phyloP scores from a whole-genome alignment of 1,140 invertebrate genomes.

The Atta colombica region DNA sequence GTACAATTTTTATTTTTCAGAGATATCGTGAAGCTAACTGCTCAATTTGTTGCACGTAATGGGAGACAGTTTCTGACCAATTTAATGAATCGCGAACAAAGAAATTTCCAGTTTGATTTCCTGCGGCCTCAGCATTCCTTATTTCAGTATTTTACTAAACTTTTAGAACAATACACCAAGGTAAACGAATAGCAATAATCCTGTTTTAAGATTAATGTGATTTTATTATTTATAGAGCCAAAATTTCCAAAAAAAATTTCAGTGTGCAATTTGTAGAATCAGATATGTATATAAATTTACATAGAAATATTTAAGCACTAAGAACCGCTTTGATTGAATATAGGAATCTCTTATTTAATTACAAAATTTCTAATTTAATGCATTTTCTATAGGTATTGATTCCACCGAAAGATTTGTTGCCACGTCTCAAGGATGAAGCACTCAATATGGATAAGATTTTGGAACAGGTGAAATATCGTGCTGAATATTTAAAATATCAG shows the following conservation, averaged over 20 bases:
- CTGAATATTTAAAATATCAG: conserved; percentile 98
- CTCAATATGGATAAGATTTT: conserved; percentile 92
- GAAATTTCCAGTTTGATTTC: conserved; percentile 99
- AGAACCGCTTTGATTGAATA: too few species aligned
- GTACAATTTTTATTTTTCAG: conserved; percentile 86
- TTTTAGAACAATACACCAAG: conserved; percentile 99
- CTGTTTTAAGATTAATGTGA: background rate
- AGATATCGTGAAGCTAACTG: conserved; percentile 99
- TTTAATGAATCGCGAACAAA: conserved; percentile 98
- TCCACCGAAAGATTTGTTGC: conserved; percentile 96
- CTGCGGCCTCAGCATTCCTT: conserved; percentile 98
- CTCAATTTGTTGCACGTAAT: conserved; percentile 99
- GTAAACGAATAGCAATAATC: conserved; percentile 81
- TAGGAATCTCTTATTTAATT: too few species aligned
- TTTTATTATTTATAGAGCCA: background rate
- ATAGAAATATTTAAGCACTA: too few species aligned
- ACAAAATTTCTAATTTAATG: background rate
- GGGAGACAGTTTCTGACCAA: conserved; percentile 99
- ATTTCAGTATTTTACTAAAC: conserved; percentile 99
- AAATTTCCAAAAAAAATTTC: background rate
- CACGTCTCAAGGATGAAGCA: conserved; percentile 93
- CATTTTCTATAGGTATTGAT: conserved; percentile 90
- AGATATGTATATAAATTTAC: too few species aligned
- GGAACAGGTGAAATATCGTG: conserved; percentile 97
- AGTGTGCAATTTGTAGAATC: too few species aligned